Evolutionary conservation across 2,888 invertebrate species (phyloP).

Genomic region (Rotaria magnacalcarata): DNA sequence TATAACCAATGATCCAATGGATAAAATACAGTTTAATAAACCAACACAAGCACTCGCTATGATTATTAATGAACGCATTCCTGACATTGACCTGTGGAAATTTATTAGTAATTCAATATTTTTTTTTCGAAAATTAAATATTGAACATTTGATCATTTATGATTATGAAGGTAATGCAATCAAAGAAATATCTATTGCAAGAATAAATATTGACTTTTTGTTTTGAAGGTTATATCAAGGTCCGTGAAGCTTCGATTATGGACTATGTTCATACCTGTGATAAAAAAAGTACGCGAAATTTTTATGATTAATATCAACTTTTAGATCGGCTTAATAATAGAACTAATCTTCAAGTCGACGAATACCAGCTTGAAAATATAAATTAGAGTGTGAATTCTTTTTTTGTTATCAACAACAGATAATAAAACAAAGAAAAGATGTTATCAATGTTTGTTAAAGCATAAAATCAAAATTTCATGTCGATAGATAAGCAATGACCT

Average conservation of each 20-base stretch:
- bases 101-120: neutral
- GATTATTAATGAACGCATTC: conserved; percentile 26
- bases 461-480: no score
- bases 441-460: no score
- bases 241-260: neutral
- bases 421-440: no score
- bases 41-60: neutral
- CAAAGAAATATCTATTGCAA: no score
- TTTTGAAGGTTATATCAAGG: neutral
- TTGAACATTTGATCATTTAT: conserved; percentile 32
- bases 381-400: no score
- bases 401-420: no score
- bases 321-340: neutral
- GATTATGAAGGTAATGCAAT: conserved; percentile 2
- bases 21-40: conserved; percentile 15
- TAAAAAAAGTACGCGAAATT: neutral
- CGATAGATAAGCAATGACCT: no score
- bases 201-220: neutral
- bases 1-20: neutral
- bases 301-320: neutral
- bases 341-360: no score
- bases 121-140: conserved; percentile 1
- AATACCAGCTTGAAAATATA: no score
- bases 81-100: neutral
- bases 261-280: neutral